Evolutionary conservation across 2,113 vertebrate genomes (phyloP), one percentile per base, ranked within the genome.

Genomic region (Rafetus swinhoei): DNA sequence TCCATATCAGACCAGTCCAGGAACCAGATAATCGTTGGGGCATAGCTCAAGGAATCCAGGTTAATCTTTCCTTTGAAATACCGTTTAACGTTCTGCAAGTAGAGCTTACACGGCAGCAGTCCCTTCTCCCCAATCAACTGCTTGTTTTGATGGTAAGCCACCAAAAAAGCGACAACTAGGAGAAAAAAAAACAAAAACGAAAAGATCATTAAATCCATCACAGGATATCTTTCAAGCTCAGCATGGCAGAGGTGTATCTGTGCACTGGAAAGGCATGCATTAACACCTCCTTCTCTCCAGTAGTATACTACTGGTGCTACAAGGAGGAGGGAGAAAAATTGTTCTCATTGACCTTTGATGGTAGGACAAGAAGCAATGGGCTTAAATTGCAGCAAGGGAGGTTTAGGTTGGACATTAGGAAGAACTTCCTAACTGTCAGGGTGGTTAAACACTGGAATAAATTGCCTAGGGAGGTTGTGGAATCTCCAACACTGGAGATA

Each of bases 141-240:
- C 95, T 99, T 99, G 98, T 99, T 99, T 97, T 99, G 99, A 56
- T 98, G 98, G 29, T 98, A 98, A 0, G 99, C 99, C 59, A 99
- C 98, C 77, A 97, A 90, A 97, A 99, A 99, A 0, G 99, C 99
- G 92, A 99, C 98, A 3, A 97, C 99, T 99, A 86, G 53, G 88
- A 79, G 85, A n/a, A 2, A 84, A 72, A 72, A 86, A 5, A 81
- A 79, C 9, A n/a, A 56, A 3, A 22, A 11, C 11, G 1, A n/a
- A n/a, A 25, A 29, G 0, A 0, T 4, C 0, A 76, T 88, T 80
- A 87, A 79, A 79, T 22, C 4, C 6, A 10, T 1, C 6, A 82
- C 2, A 3, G 22, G 3, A 21, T 2, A 0, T 7, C 2, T 2
- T 21, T 2, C 9, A 4, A 87, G 25, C 3, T 2, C 60, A 7